These are phyloP conservation scores for Odontamblyopus lacepedii DNA, from an alignment of 2,797 vertebrate species.

Conservation along the genomic window DNA sequence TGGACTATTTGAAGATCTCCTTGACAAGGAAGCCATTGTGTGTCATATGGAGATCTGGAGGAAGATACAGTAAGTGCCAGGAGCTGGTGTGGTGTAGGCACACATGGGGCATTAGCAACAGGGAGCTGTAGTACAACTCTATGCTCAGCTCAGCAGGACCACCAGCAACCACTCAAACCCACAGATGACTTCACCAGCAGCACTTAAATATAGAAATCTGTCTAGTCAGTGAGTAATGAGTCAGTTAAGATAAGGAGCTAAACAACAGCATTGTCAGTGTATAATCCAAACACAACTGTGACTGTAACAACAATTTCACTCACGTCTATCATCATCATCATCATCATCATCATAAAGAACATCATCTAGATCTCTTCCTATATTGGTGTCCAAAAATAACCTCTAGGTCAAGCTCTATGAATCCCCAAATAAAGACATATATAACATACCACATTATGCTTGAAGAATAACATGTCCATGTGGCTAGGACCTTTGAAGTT, in stretches of 20 bases:
- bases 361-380: no score
- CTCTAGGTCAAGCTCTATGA: no score
- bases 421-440: no score
- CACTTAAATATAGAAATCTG: conserved; percentile 21
- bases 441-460: no score
- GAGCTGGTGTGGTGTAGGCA: conserved; percentile 20
- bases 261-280: background rate
- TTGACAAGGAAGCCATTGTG: conserved; percentile 22
- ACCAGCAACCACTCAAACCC: conserved; percentile 30
- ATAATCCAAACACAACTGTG: no score
- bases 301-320: background rate
- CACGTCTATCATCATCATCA: no score
- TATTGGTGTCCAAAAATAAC: no score
- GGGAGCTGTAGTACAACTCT: conserved; percentile 32
- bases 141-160: conserved; percentile 41
- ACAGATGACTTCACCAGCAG: conserved; percentile 31
- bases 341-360: no score
- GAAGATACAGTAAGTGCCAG: conserved; percentile 31
- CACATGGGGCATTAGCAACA: conserved; percentile 43
- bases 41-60: conserved; percentile 35
- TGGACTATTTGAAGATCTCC: conserved; percentile 28
- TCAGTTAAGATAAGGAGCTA: background rate
- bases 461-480: no score
- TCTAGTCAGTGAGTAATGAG: conserved; percentile 9
- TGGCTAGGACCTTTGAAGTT: background rate